Evolutionary conservation across 1,140 invertebrate species (phyloP).

Genomic region (Carposina sasakii): DNA sequence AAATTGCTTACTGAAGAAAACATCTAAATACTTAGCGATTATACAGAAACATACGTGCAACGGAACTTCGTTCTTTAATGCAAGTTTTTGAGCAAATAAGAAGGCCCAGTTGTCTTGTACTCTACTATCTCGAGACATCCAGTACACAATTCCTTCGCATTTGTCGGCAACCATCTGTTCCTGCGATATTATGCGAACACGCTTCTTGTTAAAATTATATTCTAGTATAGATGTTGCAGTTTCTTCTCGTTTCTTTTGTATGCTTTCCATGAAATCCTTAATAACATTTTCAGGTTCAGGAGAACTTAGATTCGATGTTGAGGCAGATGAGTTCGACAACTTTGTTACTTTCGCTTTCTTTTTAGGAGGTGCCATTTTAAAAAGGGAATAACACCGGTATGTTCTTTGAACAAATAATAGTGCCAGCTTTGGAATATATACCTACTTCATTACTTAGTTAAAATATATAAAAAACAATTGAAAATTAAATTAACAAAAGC

Average conservation of each 20-base stretch:
- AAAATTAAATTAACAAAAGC: no score
- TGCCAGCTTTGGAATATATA: no score
- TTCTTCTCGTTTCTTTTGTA: slow-evolving; percentile 64
- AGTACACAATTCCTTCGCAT: slow-evolving; percentile 84
- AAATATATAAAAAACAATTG: no score
- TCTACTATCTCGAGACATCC: slow-evolving; percentile 91
- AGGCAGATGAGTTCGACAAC: slow-evolving; percentile 18
- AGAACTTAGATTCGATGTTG: no score
- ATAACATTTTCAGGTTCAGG: slow-evolving; percentile 26
- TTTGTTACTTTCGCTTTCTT: slow-evolving; percentile 45
- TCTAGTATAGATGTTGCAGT: slow-evolving; percentile 75
- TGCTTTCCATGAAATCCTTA: slow-evolving; percentile 49
- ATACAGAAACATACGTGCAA: slow-evolving; percentile 90
- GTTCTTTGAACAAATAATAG: slow-evolving; percentile 2
- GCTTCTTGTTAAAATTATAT: slow-evolving; percentile 87
- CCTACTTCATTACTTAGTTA: no score
- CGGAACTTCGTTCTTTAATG: slow-evolving; percentile 86
- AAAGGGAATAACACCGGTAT: no score
- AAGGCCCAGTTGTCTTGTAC: slow-evolving; percentile 95
- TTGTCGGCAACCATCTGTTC: slow-evolving; percentile 77
- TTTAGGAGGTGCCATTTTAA: slow-evolving; percentile 52
- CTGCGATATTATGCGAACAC: slow-evolving; percentile 80
- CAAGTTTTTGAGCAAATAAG: slow-evolving; percentile 88
- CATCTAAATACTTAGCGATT: slow-evolving; percentile 85
- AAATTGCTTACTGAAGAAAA: slow-evolving; percentile 90